Evolutionary conservation across 2,888 invertebrate genomes (phyloP), one percentile per base, ranked within the genome.

Genomic region (Nomada goodeniana): DNA sequence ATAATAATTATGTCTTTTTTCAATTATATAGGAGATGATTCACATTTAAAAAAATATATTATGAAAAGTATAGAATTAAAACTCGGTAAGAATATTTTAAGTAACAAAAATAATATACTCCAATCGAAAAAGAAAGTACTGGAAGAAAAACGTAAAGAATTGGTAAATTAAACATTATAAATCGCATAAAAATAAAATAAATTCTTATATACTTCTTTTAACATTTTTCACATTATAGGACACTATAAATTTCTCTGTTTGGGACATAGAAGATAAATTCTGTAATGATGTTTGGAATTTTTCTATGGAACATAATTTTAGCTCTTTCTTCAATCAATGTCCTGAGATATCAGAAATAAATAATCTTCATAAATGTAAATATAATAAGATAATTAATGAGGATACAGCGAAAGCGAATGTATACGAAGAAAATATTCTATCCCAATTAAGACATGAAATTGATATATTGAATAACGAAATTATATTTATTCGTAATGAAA

Each of bases 251-350:
- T 64, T 81, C 44, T 61, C 84, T 80, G 84, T 89, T 13, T 90
- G 89, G 88, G 70, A 29, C 7, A 71, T 52, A 20, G 78, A 89
- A 77, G 82, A 86, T 69, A n/a, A 76, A 44, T 79, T 80, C 57
- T 91, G 90, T 69, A 81, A 89, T 10, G 47, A 85, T 72, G 72
- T 88, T 11, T 91, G 91, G 90, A 72, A 86, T 50, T 91, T 91
- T 64, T 83, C 88, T 2, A 42, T 18, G 0, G 50, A 84, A 60
- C 89, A 91, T 47, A 69, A 91, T 75, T 89, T 89, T 65, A 59
- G 50, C 2, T 9, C 15, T 23, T 36, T 88, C 42, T 85, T 81
- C 18, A 36, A 73, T 61, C 23, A 47, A 26, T 69, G 76, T 53
- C 73, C 67, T 1, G n/a, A 69, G 23, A 42, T 67, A 61, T 61